Base-by-base conservation (phyloP, 30 jellyfish, hydroid and myxozoan species). In the Aurelia aurita region DNA sequence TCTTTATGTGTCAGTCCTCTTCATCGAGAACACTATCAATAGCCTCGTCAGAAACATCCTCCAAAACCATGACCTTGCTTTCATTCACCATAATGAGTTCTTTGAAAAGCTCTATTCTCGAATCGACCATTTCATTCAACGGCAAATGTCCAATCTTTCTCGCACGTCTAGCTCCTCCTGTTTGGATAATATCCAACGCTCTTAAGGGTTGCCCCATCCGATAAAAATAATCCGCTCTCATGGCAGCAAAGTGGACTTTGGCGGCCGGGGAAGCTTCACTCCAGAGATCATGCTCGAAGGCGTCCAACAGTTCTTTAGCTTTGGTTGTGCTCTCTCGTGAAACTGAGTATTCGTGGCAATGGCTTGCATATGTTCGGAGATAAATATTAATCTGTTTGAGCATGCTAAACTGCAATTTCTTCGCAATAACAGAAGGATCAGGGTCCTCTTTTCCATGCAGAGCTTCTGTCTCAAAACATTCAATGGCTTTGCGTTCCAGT, bases 301-400 rank as follows among this genome's bases (percentile, higher is more conserved):
- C 21, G 34, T 77, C 88, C n/a, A 77, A 20, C 69, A 77, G 26
- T 4, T 43, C 15, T 10, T 77, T 77, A 1, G 88, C 77, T 43
- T 58, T 34, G 11, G 12, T 53, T 35, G 59, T 29, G 35, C 61
- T 77, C 18, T 55, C 68, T 22, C 29, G 18, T 21, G 78, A 32
- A 23, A 43, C 88, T 1, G 12, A 25, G 19, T 21, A 32, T 1
- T 58, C 69, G 18, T 10, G 39, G 10, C 72, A 18, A 43, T 14
- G 5, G 32, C 44, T 19, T 2, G 77, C 58, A 34, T 77, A 77
- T 0, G 88, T 57, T 8, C 88, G 77, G 44, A 77, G 26, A 47
- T 43, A 46, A 20, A 77, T 32, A 8, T 22, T 26, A 5, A 77
- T 27, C 6, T 23, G 28, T 69, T 77, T 58, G 54, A 77, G 31